Evolutionary conservation across 35 echinoderm and acorn worm genomes (phyloP).

Genomic region (Ophiothrix spiculata): DNA sequence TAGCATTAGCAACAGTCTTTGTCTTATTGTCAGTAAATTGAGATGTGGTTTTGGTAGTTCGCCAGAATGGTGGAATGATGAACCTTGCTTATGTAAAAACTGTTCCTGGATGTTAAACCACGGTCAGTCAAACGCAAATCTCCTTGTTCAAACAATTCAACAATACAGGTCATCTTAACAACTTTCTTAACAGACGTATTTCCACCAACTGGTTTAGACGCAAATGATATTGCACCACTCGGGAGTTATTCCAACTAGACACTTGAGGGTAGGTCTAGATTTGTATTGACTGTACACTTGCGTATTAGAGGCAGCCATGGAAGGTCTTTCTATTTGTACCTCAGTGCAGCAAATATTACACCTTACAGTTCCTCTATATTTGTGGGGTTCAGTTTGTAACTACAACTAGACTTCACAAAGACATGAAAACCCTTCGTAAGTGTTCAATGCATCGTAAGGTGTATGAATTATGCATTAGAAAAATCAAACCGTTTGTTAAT

Average conservation of each 20-base stretch:
- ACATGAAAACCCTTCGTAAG: no score
- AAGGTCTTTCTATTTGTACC: constrained; percentile 58
- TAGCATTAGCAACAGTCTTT: constrained; percentile 72
- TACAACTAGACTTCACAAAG: no score
- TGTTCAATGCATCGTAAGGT: no score
- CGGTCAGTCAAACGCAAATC: constrained; percentile 71
- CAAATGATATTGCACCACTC: constrained; percentile 56
- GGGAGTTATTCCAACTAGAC: constrained; percentile 65
- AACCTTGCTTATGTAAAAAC: constrained; percentile 60
- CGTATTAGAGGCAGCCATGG: constrained; percentile 43
- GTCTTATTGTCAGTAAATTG: constrained; percentile 57
- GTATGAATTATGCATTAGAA: no score
- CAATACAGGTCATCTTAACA: constrained; percentile 44
- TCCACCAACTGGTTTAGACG: constrained; percentile 70
- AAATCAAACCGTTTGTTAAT: no score
- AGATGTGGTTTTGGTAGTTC: constrained; percentile 45
- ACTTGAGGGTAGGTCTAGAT: constrained; percentile 49
- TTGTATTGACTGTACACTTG: constrained; percentile 87
- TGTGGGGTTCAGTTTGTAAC: no score
- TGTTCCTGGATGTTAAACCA: constrained; percentile 83
- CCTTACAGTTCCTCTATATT: constrained; percentile 60
- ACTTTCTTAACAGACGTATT: constrained; percentile 64
- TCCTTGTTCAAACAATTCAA: constrained; percentile 52
- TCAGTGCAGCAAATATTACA: constrained; percentile 84
- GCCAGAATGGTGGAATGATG: constrained; percentile 65